Evolutionary conservation across 2,888 invertebrate species (phyloP).

Genomic region (Dermolepida albohirtum): DNA sequence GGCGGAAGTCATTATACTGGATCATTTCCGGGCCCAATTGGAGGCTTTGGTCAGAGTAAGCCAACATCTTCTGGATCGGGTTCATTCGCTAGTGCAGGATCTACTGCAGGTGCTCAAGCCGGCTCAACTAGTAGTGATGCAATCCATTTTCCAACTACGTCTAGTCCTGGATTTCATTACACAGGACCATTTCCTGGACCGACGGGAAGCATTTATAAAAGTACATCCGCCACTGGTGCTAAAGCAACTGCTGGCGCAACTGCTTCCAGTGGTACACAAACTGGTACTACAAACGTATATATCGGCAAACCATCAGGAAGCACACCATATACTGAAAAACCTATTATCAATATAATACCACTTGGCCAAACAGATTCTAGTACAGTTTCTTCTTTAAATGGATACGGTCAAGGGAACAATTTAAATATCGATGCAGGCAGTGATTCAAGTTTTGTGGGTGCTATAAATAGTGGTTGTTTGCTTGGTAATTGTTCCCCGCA

Average conservation of each 20-base stretch:
- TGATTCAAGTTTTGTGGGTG: neutral
- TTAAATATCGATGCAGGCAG: neutral
- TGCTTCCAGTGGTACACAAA: conserved; percentile 1
- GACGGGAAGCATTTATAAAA: conserved; percentile 19
- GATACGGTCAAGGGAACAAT: neutral
- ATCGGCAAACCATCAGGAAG: conserved; percentile 2
- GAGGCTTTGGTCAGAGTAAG: conserved; percentile 13
- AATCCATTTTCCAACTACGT: too few relatives aligned
- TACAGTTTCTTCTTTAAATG: neutral
- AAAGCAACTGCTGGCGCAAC: conserved; percentile 6
- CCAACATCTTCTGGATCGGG: conserved; percentile 4
- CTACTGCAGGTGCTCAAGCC: neutral
- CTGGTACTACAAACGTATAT: conserved; percentile 5
- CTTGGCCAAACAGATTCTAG: conserved; percentile 7
- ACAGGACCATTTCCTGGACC: conserved; percentile 33
- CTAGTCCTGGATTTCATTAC: conserved; percentile 20
- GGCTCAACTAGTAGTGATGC: neutral
- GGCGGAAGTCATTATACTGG: conserved; percentile 23
- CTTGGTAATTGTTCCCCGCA: conserved; percentile 4
- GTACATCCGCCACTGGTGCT: conserved; percentile 13
- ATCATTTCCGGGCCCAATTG: conserved; percentile 34
- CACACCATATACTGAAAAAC: conserved; percentile 24
- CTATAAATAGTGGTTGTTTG: neutral
- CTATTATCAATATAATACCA: conserved; percentile 27
- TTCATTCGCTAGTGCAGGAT: neutral